phyloP scores from a whole-genome alignment of 1,140 invertebrate genomes.

The Anastrepha ludens region DNA sequence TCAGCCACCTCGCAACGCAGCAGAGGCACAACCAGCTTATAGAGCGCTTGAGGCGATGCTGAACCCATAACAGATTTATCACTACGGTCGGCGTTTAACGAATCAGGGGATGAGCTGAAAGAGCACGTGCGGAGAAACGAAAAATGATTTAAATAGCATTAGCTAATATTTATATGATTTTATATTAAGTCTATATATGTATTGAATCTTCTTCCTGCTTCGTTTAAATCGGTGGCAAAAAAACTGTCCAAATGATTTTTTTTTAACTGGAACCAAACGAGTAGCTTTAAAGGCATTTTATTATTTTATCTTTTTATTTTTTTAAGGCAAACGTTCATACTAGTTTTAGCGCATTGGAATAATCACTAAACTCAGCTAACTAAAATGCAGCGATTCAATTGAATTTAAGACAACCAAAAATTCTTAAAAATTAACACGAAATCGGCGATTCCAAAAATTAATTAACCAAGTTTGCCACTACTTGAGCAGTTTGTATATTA shows the following conservation, averaged over 20 bases:
- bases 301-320: neutral
- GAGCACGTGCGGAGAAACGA: neutral
- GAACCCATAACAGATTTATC: slow-evolving; percentile 80
- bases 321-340: neutral
- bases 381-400: neutral
- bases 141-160: neutral
- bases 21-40: slow-evolving; percentile 93
- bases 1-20: slow-evolving; percentile 93
- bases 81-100: slow-evolving; percentile 85
- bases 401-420: neutral
- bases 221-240: neutral
- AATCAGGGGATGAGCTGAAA: slow-evolving; percentile 88
- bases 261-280: neutral
- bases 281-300: no score
- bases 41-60: slow-evolving; percentile 87
- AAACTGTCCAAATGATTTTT: neutral
- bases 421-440: neutral
- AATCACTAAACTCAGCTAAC: neutral
- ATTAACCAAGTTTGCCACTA: neutral
- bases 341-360: neutral
- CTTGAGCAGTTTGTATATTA: neutral
- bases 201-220: no score
- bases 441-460: neutral
- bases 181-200: no score
- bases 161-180: no score